phyloP scores from a whole-genome alignment of 2,113 vertebrate genomes.

The Solenodon paradoxus region DNA sequence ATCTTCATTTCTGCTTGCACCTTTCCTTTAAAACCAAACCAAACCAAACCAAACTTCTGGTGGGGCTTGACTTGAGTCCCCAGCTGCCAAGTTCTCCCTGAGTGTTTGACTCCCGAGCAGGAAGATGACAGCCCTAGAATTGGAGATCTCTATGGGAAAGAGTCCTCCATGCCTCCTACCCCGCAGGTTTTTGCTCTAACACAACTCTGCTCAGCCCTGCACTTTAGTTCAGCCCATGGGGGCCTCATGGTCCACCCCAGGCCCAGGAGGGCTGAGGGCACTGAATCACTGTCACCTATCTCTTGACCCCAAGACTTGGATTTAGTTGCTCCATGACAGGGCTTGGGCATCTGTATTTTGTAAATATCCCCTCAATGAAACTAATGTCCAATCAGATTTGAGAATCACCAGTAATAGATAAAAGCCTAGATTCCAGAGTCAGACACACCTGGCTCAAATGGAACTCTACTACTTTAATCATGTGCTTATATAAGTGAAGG shows the following conservation, averaged over 20 bases:
- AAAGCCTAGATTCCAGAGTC: background rate
- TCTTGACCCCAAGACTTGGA: background rate
- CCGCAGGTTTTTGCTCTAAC: background rate
- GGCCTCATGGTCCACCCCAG: background rate
- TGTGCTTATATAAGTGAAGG: background rate
- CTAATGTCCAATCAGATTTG: background rate
- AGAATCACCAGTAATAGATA: background rate
- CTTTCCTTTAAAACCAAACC: too few species aligned
- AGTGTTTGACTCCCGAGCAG: background rate
- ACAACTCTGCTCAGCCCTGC: too few species aligned
- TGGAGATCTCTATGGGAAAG: background rate
- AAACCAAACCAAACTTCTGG: too few species aligned
- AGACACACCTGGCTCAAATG: background rate
- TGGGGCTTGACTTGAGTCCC: background rate
- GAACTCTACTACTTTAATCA: background rate
- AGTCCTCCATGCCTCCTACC: background rate
- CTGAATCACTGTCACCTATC: background rate
- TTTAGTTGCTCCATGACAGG: background rate
- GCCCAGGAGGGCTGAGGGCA: background rate
- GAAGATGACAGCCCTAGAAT: background rate
- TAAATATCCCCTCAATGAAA: background rate
- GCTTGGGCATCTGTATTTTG: background rate
- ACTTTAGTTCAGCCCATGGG: background rate
- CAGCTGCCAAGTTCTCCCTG: background rate
- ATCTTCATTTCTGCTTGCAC: too few species aligned